A percentile compares a stretch with the other conserved stretches of the same genome.
These are phyloP conservation scores for Rhea pennata DNA, from an alignment of 2,113 vertebrate genomes.

Conservation along the genomic window DNA sequence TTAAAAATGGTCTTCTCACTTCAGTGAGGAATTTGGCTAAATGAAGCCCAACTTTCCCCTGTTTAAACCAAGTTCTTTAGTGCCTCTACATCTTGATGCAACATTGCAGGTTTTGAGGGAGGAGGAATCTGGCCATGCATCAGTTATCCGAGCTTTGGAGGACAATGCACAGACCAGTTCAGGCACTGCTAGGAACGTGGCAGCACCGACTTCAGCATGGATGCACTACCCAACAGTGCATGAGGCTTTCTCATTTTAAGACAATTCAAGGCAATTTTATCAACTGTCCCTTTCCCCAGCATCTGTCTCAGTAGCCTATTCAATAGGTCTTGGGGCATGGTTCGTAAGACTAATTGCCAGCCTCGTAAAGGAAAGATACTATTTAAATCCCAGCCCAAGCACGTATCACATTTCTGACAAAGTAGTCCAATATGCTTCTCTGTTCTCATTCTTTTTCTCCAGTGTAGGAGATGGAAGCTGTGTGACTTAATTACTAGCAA, in stretches of 20 bases:
- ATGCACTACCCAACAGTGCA: neutral
- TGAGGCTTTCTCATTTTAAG: neutral
- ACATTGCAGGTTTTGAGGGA: neutral
- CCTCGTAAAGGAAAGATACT: neutral
- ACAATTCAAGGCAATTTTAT: neutral
- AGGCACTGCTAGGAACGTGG: neutral
- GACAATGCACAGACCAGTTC: accelerated
- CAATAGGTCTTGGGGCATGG: neutral
- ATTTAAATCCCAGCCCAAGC: neutral
- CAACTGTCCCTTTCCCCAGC: neutral
- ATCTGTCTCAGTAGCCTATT: neutral
- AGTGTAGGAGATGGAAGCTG: neutral
- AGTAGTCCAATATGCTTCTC: neutral
- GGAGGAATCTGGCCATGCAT: neutral
- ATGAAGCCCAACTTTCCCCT: neutral
- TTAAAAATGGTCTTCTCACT: neutral
- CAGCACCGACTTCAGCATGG: neutral
- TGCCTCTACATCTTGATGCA: no score
- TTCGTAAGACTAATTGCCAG: neutral
- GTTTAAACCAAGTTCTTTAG: neutral
- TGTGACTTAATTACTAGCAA: neutral
- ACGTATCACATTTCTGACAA: neutral
- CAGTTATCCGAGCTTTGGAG: neutral
- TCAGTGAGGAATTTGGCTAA: neutral
- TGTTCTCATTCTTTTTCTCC: neutral